Evolutionary conservation across 2,888 invertebrate genomes (phyloP), one percentile per base, ranked within the genome.

Genomic region (Hypolimnas misippus): DNA sequence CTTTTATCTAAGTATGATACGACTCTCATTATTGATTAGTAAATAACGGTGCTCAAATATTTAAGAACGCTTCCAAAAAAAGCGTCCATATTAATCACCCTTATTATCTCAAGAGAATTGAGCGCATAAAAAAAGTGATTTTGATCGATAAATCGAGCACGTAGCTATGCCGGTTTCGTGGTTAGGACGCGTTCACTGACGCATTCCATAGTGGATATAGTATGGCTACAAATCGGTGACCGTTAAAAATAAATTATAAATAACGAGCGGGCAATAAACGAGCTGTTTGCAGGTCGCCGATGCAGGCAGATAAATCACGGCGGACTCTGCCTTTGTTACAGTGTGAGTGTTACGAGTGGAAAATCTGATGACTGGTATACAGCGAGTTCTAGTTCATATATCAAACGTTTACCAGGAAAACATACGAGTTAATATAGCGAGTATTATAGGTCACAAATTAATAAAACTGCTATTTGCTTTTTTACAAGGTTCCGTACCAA

Each of bases 181-280:
- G 53, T 63, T 49, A 58, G 35, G 38, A 42, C 53, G 44, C 64
- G 61, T 65, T 64, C 58, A 52, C 50, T 35, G 58, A 54, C 60
- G 54, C 60, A 58, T 63, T 58, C 58, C 58, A 40, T 58, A 42
- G 63, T 58, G 55, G 68, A 73, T 71, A 70, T 70, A 76, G 67
- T 68, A 71, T 72, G 78, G 76, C 81, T 83, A 89, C 87, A 86
- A 89, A 90, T 89, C 85, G 82, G 84, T 80, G 84, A 85, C 89
- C 86, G 88, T 90, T 90, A 92, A 91, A 92, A 91, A 89, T 90
- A 92, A 90, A 91, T 91, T 90, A 91, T 89, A 91, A 90, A 89
- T 92, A 91, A 92, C 90, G 89, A 92, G 86, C 85, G 79, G 82
- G 84, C 87, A 86, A 88, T 89, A 89, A 89, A 85, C 89, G 86